Evolutionary conservation across 2,113 vertebrate species (phyloP).

Genomic region (Lynx canadensis): DNA sequence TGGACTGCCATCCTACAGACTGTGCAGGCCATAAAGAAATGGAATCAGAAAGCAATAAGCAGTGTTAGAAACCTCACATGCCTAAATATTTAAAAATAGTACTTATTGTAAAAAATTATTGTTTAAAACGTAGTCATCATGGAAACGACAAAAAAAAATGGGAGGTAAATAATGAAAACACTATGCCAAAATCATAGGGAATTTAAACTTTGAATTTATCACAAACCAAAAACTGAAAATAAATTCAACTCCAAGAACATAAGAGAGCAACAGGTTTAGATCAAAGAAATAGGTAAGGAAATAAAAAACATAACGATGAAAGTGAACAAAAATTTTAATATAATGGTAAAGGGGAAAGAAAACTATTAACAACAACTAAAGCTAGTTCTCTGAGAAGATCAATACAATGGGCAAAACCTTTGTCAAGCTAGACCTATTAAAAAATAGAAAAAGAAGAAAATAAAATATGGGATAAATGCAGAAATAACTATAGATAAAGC

Average conservation of each 20-base stretch:
- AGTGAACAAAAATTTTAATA: neutral
- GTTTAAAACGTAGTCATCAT: neutral
- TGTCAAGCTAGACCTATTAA: neutral
- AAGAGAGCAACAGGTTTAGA: neutral
- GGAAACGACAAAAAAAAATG: neutral
- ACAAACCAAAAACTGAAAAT: neutral
- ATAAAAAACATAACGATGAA: neutral
- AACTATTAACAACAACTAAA: neutral
- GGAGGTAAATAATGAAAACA: constrained; percentile 27
- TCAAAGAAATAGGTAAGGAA: neutral
- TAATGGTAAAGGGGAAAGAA: neutral
- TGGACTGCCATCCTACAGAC: neutral
- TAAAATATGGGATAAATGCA: neutral
- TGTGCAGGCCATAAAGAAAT: neutral
- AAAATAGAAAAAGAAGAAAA: neutral
- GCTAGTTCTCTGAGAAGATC: neutral
- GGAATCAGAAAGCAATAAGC: constrained; percentile 6
- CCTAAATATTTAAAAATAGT: constrained; percentile 16
- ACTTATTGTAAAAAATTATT: neutral
- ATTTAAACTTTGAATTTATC: constrained; percentile 29
- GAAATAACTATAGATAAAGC: neutral
- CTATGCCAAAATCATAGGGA: neutral
- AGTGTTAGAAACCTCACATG: neutral
- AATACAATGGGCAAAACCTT: neutral
- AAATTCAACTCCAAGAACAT: neutral